Base-by-base conservation (phyloP, 2,113 vertebrate genomes). In the Sisor rabdophorus region DNA sequence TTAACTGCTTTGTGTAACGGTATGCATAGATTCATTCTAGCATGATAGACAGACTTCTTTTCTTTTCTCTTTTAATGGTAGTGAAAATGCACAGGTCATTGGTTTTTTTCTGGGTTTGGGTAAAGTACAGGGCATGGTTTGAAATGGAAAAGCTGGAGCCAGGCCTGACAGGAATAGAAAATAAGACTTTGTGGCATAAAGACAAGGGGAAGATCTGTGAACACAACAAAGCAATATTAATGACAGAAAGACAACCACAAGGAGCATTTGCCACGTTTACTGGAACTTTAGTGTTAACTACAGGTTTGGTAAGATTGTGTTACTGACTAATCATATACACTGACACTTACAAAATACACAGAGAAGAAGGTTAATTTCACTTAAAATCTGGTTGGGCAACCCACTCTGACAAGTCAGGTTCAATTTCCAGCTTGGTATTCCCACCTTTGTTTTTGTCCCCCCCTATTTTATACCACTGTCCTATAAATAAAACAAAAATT, bases 171-270 rank as follows among this genome's bases (percentile, higher is more conserved):
- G 75, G 64, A 80, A 16, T 79, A 19, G 53, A 20, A 15, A 12
- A 26, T 1, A 73, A 80, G 86, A 87, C 78, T 84, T 50, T 79
- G 72, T 77, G 76, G 84, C 85, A 75, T 73, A 70, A 85, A 85
- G 40, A 84, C 81, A 75, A 81, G 85, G 64, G 80, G 47, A 79
- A 36, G 63, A 17, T 71, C 78, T 55, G 76, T 69, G 75, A 55
- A 80, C 77, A 79, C 17, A 82, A 67, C 53, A 63, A 77, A 69
- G 84, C 71, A 83, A 85, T 87, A 83, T 82, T 73, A 87, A 83
- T 85, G 83, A n/a, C 47, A 84, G 59, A 40, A 52, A 52, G 87
- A 78, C 70, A n/a, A n/a, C 56, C 79, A 75, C 69, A 64, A 72
- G 73, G 67, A 77, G 69, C 74, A 59, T 47, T 73, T 74, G 47